Base-by-base conservation (phyloP, 2,888 invertebrate genomes). In the Lamellibrachia columna region DNA sequence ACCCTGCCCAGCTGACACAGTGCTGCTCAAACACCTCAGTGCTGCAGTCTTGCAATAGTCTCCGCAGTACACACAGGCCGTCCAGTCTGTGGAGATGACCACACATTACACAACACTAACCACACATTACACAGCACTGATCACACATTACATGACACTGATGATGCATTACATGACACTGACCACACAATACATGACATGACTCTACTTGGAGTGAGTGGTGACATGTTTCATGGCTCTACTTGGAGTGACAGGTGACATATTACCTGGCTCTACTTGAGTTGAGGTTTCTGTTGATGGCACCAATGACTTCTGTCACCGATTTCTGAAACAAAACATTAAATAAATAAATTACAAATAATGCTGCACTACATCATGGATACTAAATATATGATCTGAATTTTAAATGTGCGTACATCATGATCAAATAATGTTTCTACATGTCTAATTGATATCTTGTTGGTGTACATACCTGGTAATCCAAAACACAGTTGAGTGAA, bases 21-120 rank as follows among this genome's bases (percentile, higher is more conserved):
- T 75, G 75, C 22, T 75, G 75, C 75, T 75, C 75, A 22, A 75
- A 75, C 15, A 75, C 75, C 4, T 75, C 75, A 22, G 22, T 75
- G 22, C 22, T 22, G 22, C 75, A 22, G 75, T 75, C 75, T n/a
- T 3, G 22, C 75, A 75, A n/a, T n/a, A 75, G 75, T n/a, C 75
- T 11, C 22, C 22, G 75, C 15, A 75, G 75, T 6, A 75, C 75
- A 22, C 75, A 75, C 75, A 75, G 75, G 75, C 75, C 75, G 22
- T 75, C 75, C 75, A 75, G 75, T 75, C 75, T 75, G 75, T 15
- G 22, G 75, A 75, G n/a, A 75, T 75, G 75, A 75, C 75, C 75
- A 75, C 55, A 22, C 2, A 22, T 40, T 40, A 40, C 40, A 40
- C 40, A 40, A 40, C 40, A 22, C 22, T 75, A n/a, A 75, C 75